Evolutionary conservation across 2,888 invertebrate species (phyloP).

Genomic region (Cantharis nigra): DNA sequence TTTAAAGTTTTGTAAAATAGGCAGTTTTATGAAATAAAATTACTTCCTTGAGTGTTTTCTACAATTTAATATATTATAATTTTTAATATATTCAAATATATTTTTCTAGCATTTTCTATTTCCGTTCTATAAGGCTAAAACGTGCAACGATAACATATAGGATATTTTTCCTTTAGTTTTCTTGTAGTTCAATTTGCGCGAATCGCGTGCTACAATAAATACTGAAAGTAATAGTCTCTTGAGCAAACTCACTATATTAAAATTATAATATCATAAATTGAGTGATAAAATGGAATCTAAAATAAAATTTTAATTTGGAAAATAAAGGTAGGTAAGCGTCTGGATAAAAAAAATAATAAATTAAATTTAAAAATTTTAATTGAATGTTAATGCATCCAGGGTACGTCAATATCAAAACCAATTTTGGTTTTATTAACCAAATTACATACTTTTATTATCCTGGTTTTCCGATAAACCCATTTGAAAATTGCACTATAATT

Average conservation of each 20-base stretch:
- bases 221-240: not conserved
- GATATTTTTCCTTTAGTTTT: not conserved
- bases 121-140: not conserved
- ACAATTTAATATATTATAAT: not conserved
- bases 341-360: not conserved
- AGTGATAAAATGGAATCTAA: not conserved
- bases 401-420: not conserved
- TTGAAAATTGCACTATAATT: not conserved
- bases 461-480: not conserved
- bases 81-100: not conserved
- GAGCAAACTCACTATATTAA: not conserved
- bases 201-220: not conserved
- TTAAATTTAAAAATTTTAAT: not conserved
- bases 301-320: not conserved
- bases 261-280: not conserved
- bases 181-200: not conserved
- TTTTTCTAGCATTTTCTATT: not conserved
- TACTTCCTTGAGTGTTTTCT: not conserved
- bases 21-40: not conserved
- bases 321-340: not conserved
- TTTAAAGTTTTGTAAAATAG: not conserved
- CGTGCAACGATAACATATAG: not conserved
- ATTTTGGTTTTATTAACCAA: not conserved
- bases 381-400: not conserved
- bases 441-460: not conserved